Evolutionary conservation across 2,797 vertebrate species (phyloP).

Genomic region (Sylvilagus floridanus): DNA sequence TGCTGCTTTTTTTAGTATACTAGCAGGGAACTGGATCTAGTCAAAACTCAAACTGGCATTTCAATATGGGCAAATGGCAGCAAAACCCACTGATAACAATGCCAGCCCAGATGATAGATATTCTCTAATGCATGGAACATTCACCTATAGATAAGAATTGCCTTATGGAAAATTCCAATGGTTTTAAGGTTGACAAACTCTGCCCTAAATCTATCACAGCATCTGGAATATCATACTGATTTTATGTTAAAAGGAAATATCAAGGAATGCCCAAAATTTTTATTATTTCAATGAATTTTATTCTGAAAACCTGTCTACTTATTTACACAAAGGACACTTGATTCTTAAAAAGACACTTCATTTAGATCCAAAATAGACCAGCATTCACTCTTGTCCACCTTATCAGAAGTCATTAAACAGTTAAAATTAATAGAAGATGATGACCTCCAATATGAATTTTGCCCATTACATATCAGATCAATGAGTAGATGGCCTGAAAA

Average conservation of each 20-base stretch:
- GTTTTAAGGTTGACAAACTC: not conserved
- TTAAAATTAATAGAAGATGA: conserved; percentile 53
- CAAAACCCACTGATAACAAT: no score
- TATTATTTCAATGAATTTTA: not conserved
- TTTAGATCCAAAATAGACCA: conserved; percentile 33
- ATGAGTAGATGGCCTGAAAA: conserved; percentile 14
- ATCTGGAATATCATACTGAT: not conserved
- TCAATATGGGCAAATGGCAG: no score
- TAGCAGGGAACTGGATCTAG: no score
- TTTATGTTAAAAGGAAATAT: not conserved
- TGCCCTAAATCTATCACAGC: not conserved
- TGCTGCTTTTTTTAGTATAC: no score
- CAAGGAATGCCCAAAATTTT: not conserved
- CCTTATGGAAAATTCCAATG: not conserved
- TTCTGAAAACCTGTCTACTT: not conserved
- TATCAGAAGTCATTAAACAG: conserved; percentile 19
- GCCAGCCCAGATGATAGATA: not conserved
- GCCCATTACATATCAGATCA: conserved; percentile 5
- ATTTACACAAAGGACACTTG: not conserved
- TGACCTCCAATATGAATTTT: conserved; percentile 7
- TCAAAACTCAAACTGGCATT: no score
- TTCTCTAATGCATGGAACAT: accelerated
- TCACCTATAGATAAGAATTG: not conserved
- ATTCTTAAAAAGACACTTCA: not conserved
- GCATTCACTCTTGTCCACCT: not conserved